Conservation (phyloP, 2,797 vertebrate genomes). For the Esox lucius region DNA sequence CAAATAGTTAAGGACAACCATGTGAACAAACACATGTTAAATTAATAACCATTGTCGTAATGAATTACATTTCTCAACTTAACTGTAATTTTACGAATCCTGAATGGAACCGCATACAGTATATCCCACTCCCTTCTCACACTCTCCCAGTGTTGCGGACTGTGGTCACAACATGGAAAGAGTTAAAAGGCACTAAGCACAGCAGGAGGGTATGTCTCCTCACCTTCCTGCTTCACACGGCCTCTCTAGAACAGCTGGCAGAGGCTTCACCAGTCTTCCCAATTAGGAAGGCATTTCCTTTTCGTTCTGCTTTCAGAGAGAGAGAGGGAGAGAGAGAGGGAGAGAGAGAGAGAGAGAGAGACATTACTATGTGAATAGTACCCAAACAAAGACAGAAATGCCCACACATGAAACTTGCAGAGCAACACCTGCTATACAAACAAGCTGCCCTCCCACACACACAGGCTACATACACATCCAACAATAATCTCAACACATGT, state of each 20-base stretch:
- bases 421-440: background rate
- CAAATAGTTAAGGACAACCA: background rate
- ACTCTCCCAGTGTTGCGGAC: background rate
- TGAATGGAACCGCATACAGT: background rate
- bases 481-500: background rate
- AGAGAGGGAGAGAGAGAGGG: slow-evolving; percentile 21
- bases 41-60: background rate
- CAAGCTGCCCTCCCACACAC: background rate
- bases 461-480: background rate
- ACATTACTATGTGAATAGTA: background rate
- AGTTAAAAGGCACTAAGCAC: slow-evolving; percentile 21
- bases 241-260: slow-evolving; percentile 50
- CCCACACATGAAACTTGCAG: background rate
- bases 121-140: background rate
- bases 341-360: slow-evolving; percentile 1
- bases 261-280: slow-evolving; percentile 57
- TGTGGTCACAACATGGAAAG: background rate
- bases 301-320: slow-evolving; percentile 43
- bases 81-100: background rate
- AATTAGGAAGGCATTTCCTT: slow-evolving; percentile 62
- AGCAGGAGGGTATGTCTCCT: slow-evolving; percentile 19
- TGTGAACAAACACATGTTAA: background rate
- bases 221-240: slow-evolving; percentile 25
- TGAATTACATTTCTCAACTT: background rate
- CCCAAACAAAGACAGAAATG: background rate